phyloP scores from a whole-genome alignment of 2,797 vertebrate species.

The Chiroxiphia lanceolata region DNA sequence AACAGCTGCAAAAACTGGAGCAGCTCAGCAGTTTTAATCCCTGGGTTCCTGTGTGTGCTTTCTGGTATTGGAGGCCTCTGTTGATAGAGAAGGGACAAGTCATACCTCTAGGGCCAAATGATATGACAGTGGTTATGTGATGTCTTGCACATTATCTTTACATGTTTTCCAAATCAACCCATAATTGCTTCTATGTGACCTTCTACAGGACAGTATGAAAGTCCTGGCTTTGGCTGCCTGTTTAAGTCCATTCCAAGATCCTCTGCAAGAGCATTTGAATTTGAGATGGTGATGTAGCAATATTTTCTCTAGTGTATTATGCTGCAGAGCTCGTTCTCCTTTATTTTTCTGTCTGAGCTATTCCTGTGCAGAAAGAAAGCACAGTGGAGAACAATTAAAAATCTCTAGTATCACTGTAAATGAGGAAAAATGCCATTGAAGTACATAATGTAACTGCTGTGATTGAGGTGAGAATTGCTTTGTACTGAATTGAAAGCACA shows the following conservation, averaged over 20 bases:
- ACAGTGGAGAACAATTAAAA: background rate
- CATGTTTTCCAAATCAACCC: background rate
- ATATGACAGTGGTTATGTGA: background rate
- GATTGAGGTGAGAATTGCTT: background rate
- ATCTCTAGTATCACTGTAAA: background rate
- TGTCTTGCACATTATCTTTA: background rate
- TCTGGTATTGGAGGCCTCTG: background rate
- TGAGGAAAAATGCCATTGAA: background rate
- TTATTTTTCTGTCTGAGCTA: background rate
- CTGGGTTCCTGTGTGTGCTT: background rate
- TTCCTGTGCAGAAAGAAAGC: background rate
- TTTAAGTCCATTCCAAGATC: background rate
- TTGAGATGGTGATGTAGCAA: background rate
- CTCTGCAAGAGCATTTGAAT: background rate
- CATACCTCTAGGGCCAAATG: background rate
- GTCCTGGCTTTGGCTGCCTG: background rate
- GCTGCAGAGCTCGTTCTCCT: background rate
- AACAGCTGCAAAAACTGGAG: background rate
- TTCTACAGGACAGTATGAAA: background rate
- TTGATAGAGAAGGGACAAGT: background rate
- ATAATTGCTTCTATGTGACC: background rate
- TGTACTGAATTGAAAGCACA: background rate
- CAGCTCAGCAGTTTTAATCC: background rate
- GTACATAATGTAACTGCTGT: background rate
- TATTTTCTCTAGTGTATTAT: background rate